Percentiles rank a stretch among this genome's conserved stretches.
phyloP scores from a whole-genome alignment of 2,888 invertebrate species.

The Laothoe populi region DNA sequence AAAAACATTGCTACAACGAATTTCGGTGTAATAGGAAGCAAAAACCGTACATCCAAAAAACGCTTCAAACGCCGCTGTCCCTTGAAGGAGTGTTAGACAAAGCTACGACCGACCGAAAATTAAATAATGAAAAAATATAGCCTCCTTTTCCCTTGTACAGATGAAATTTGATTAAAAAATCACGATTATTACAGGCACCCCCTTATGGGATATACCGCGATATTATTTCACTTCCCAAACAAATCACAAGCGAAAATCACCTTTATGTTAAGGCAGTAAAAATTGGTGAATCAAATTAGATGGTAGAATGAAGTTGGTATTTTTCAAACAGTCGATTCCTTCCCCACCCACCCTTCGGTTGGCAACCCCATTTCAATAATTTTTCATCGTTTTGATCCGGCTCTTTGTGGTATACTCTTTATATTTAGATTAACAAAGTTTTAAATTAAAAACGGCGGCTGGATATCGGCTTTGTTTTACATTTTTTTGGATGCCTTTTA shows the following conservation, averaged over 20 bases:
- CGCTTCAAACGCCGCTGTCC: constrained; percentile 78
- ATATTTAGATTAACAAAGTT: constrained; percentile 84
- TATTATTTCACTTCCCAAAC: constrained; percentile 39
- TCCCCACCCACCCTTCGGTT: constrained; percentile 60
- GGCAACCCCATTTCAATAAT: constrained; percentile 82
- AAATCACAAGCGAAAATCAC: constrained; percentile 33
- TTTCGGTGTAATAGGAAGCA: constrained; percentile 46
- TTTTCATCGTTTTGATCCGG: constrained; percentile 83
- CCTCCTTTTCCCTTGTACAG: constrained; percentile 82
- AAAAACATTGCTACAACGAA: neutral
- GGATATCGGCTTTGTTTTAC: constrained; percentile 64
- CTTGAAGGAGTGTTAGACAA: constrained; percentile 75
- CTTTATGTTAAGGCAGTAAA: constrained; percentile 41
- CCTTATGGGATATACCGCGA: constrained; percentile 66
- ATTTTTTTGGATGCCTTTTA: constrained; percentile 27
- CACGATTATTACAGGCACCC: constrained; percentile 83
- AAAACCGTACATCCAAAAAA: constrained; percentile 67
- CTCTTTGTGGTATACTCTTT: constrained; percentile 79
- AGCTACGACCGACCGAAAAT: constrained; percentile 77
- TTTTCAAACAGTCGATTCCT: constrained; percentile 74
- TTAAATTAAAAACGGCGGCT: constrained; percentile 79
- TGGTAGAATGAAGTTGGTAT: constrained; percentile 57
- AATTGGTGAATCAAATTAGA: constrained; percentile 23
- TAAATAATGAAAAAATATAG: constrained; percentile 85
- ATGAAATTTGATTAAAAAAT: constrained; percentile 86